A percentile compares a stretch with the other conserved stretches of the same genome.
Conservation (phyloP, 2,113 vertebrate species). For the Speoplatyrhinus poulsoni region DNA sequence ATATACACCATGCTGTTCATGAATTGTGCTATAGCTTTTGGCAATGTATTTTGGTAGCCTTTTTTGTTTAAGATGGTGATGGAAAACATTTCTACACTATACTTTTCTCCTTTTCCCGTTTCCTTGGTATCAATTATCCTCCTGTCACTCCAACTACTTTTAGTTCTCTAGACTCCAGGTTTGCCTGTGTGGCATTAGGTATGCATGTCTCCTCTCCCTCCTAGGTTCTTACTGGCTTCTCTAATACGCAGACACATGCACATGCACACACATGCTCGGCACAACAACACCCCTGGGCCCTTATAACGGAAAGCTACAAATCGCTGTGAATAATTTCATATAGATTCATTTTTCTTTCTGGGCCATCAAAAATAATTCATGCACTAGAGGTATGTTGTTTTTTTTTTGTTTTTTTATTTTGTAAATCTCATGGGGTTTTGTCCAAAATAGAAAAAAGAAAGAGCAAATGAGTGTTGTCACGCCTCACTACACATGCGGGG, state of each 20-base stretch:
- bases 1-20: neutral
- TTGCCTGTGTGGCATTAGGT: conserved; percentile 58
- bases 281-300: conserved; percentile 18
- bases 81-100: conserved; percentile 20
- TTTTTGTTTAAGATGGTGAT: conserved; percentile 27
- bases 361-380: conserved; percentile 15
- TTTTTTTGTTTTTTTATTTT: conserved; percentile 38
- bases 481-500: conserved; percentile 49
- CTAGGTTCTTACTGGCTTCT: neutral
- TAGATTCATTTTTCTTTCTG: conserved; percentile 26
- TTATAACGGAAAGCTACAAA: conserved; percentile 50
- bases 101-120: conserved; percentile 12
- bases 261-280: neutral
- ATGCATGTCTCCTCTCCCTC: conserved; percentile 43
- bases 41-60: too few relatives aligned
- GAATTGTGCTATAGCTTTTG: too few relatives aligned
- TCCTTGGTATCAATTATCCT: conserved; percentile 24
- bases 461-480: conserved; percentile 57
- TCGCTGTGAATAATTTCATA: conserved; percentile 44
- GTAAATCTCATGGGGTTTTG: conserved; percentile 61
- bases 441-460: conserved; percentile 50
- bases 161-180: conserved; percentile 38
- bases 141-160: conserved; percentile 38
- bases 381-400: neutral
- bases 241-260: neutral